Evolutionary conservation across 2,797 vertebrate genomes (phyloP), one percentile per base, ranked within the genome.

Genomic region (Manis javanica): DNA sequence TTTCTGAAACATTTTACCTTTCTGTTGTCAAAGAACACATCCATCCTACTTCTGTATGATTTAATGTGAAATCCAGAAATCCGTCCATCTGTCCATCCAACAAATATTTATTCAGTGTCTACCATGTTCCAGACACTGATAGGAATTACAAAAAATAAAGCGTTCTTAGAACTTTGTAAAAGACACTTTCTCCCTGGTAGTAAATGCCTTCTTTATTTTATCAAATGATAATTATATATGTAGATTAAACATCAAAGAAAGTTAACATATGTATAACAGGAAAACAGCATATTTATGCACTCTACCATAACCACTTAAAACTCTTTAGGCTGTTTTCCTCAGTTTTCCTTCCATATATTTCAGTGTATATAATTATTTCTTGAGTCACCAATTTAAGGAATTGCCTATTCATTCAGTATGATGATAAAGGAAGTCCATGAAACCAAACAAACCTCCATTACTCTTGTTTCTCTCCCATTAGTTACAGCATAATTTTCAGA

Each of bases 1-100:
- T 87, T 69, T 53, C 12, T 31, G n/a, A 85, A 97, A 77, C 31
- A 55, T 92, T 87, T 72, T 55, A 39, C 71, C 57, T 87, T 71
- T 68, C 29, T 81, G 2, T 64, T 81, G 24, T 86, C 72, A 74
- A 61, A 84, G 53, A 74, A 68, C 15, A 31, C 19, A 7, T 66
- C 42, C 19, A 7, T 66, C 42, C 18, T 24, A 15, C 55, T 94
- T 84, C 6, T 53, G 0, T 87, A 18, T 84, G 59, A 87, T 57
- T 77, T 72, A 85, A 26, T 86, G 13, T 94, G 85, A 94, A 94
- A 63, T 69, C 24, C 12, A 74, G 46, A 88, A 39, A 39, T 39
- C 37, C 37, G 37, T 39, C 63, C 13, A 72, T 49, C 51, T 19
- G 26, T 86, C 39, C 31, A 21, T 72, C 37, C 26, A 72, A 9